Conservation (phyloP, 2,113 vertebrate species). For the Ahaetulla prasina region DNA sequence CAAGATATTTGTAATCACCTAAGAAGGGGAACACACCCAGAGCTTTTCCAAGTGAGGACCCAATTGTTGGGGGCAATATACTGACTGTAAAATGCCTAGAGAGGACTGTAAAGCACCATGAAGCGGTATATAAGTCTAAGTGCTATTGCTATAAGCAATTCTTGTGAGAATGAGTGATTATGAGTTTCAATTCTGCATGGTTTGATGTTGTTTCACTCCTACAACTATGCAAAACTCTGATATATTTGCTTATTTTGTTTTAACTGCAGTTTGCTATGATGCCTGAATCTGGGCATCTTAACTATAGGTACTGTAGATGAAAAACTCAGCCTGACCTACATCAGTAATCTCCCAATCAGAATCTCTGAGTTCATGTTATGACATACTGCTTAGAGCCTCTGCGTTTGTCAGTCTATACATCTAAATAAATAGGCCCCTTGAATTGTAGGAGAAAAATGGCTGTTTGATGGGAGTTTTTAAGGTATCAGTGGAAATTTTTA, state of each 20-base stretch:
- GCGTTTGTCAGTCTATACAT: background rate
- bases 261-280: background rate
- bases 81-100: too few species aligned
- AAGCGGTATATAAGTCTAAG: too few species aligned
- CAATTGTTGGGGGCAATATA: too few species aligned
- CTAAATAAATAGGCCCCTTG: background rate
- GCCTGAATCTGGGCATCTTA: background rate
- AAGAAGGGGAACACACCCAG: background rate
- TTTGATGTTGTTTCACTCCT: background rate
- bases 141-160: background rate
- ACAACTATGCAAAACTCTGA: background rate
- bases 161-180: background rate
- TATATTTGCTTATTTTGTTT: background rate
- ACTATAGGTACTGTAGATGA: background rate
- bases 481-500: constrained; percentile 46
- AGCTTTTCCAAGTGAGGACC: background rate
- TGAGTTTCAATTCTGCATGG: background rate
- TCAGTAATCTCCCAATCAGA: background rate
- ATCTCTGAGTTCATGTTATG: background rate
- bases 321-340: background rate
- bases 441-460: constrained; percentile 33
- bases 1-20: background rate
- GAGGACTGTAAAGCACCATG: too few species aligned
- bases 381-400: constrained; percentile 27
- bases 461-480: constrained; percentile 29